Percentiles rank a stretch among this genome's conserved stretches.
Evolutionary conservation across 2,797 vertebrate species (phyloP).

Genomic region (Sebastes oblongus): DNA sequence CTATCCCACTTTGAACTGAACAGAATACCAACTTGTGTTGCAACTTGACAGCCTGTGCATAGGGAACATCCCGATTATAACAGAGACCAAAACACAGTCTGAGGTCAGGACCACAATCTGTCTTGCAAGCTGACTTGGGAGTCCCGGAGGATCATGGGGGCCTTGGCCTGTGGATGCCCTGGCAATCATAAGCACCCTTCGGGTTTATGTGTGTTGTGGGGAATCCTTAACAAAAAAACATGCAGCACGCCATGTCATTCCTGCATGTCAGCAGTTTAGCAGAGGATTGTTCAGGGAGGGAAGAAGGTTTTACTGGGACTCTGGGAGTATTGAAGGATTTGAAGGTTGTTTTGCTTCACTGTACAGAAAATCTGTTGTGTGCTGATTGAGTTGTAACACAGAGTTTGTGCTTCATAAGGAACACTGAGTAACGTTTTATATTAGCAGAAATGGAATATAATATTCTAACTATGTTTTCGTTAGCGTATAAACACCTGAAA

Average conservation of each 20-base stretch:
- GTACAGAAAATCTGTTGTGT: neutral
- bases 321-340: neutral
- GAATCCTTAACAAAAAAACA: constrained; percentile 24
- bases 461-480: too few species aligned
- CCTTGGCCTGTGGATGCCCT: constrained; percentile 43
- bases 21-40: constrained; percentile 34
- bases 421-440: too few species aligned
- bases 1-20: constrained; percentile 7
- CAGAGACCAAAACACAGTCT: constrained; percentile 33
- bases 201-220: constrained; percentile 13
- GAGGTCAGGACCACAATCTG: constrained; percentile 73
- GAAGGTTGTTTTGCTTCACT: neutral
- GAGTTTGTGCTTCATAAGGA: neutral
- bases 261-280: constrained; percentile 35
- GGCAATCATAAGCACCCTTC: constrained; percentile 39
- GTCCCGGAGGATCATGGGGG: constrained; percentile 28
- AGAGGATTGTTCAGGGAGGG: constrained; percentile 11
- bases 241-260: constrained; percentile 15
- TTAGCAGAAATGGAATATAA: too few species aligned
- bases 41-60: constrained; percentile 52
- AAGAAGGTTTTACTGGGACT: neutral
- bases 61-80: constrained; percentile 48
- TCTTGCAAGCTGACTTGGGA: constrained; percentile 42
- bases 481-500: too few species aligned
- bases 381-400: neutral